These are phyloP conservation scores for Streptopelia turtur DNA, from an alignment of 2,797 vertebrate genomes.

Conservation along the genomic window DNA sequence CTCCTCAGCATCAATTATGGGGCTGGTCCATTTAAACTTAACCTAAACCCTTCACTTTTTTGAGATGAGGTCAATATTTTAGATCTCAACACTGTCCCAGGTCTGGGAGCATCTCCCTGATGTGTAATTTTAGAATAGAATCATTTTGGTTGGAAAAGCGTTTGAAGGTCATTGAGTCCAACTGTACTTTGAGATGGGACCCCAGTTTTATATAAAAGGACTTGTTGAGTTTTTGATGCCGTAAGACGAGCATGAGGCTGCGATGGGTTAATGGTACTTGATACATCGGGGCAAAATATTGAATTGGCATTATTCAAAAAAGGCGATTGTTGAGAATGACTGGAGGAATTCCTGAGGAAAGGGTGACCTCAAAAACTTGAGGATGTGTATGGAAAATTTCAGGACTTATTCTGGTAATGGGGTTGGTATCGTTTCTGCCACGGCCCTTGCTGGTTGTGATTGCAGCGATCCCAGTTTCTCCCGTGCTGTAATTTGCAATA, in stretches of 20 bases:
- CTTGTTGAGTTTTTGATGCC: not conserved
- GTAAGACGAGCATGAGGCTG: not conserved
- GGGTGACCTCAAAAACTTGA: not conserved
- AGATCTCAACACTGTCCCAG: not conserved
- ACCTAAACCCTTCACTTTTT: not conserved
- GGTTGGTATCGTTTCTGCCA: not conserved
- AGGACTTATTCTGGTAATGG: not conserved
- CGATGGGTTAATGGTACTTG: accelerated
- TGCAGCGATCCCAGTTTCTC: not conserved
- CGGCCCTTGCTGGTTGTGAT: not conserved
- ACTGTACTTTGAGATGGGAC: not conserved
- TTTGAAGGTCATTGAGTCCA: too few relatives aligned
- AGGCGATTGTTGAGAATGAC: not conserved
- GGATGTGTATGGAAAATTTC: not conserved
- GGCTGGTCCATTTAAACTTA: not conserved
- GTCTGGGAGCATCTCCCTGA: not conserved
- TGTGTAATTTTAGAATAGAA: not conserved
- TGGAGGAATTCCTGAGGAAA: not conserved
- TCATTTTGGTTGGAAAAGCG: too few relatives aligned
- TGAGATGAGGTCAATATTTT: not conserved
- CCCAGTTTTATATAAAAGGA: not conserved
- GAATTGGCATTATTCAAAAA: not conserved
- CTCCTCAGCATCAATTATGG: not conserved
- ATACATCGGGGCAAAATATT: not conserved
- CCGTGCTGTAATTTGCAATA: not conserved